Evolutionary conservation across 37 sponge, comb jelly and placozoan species (phyloP).

Genomic region (Tethya wilhelma): DNA sequence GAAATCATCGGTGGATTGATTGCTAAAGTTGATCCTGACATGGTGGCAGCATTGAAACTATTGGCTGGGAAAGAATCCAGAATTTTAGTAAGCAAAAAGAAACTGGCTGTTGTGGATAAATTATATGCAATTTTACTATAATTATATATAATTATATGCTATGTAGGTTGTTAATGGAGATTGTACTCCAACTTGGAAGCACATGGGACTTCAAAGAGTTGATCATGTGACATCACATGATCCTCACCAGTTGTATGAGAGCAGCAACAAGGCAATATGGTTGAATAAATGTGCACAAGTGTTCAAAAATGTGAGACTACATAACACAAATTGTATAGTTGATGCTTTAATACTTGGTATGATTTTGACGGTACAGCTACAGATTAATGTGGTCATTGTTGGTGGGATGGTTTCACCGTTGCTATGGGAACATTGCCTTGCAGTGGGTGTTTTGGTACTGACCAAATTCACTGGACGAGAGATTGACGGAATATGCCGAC

Average conservation of each 20-base stretch:
- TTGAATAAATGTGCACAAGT: not conserved
- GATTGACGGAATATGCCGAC: too few relatives aligned
- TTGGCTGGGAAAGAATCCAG: not conserved
- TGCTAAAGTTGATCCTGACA: not conserved
- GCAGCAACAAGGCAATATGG: constrained; percentile 7
- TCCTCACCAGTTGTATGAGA: constrained; percentile 1
- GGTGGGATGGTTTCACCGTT: constrained; percentile 10
- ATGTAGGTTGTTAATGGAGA: constrained; percentile 19
- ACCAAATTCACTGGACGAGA: not conserved
- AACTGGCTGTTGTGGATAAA: not conserved
- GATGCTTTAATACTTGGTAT: not conserved
- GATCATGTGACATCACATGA: constrained; percentile 36
- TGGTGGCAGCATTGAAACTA: not conserved
- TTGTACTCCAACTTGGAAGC: constrained; percentile 7
- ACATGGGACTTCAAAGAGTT: constrained; percentile 15
- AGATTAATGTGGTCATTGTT: constrained; percentile 14
- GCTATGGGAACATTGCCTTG: constrained; percentile 33
- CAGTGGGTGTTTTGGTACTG: constrained; percentile 3
- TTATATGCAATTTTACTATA: not conserved
- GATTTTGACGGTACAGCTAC: not conserved
- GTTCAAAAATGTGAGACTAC: not conserved
- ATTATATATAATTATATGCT: not conserved
- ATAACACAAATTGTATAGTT: too few relatives aligned
- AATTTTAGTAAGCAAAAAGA: not conserved
- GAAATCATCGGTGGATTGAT: constrained; percentile 5